Evolutionary conservation across 2,113 vertebrate genomes (phyloP).

Genomic region (Ondatra zibethicus): DNA sequence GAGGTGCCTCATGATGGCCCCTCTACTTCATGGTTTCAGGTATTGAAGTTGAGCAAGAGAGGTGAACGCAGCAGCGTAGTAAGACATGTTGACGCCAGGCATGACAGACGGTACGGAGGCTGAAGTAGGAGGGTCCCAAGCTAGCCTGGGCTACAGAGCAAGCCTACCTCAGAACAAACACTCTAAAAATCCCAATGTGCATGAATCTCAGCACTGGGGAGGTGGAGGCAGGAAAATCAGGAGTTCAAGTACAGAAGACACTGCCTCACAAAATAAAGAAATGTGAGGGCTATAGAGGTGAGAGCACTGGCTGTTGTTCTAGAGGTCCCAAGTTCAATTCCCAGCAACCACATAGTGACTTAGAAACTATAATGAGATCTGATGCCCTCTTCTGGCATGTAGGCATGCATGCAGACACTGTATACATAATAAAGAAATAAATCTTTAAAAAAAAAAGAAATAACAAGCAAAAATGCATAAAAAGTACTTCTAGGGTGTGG

Average conservation of each 20-base stretch:
- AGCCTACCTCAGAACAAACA: background rate
- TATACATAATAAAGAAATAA: no score
- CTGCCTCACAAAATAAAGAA: background rate
- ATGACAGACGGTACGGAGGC: background rate
- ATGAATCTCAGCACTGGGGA: background rate
- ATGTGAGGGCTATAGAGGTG: no score
- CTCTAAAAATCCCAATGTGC: background rate
- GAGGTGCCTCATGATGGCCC: background rate
- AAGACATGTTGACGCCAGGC: no score
- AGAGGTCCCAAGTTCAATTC: no score
- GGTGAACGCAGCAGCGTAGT: rapidly evolving
- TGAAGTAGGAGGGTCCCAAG: background rate
- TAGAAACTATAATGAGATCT: no score
- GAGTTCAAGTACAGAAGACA: background rate
- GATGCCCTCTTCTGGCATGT: no score
- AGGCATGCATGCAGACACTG: no score
- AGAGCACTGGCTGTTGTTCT: no score
- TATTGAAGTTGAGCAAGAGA: background rate
- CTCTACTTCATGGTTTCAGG: background rate
- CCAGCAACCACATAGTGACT: no score
- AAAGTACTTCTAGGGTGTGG: background rate
- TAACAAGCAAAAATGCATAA: background rate
- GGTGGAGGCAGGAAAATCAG: background rate
- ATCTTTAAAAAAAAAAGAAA: background rate
- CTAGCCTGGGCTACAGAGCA: background rate